Base-by-base conservation (phyloP, 2,888 invertebrate genomes). In the Agonopterix subpropinquella region DNA sequence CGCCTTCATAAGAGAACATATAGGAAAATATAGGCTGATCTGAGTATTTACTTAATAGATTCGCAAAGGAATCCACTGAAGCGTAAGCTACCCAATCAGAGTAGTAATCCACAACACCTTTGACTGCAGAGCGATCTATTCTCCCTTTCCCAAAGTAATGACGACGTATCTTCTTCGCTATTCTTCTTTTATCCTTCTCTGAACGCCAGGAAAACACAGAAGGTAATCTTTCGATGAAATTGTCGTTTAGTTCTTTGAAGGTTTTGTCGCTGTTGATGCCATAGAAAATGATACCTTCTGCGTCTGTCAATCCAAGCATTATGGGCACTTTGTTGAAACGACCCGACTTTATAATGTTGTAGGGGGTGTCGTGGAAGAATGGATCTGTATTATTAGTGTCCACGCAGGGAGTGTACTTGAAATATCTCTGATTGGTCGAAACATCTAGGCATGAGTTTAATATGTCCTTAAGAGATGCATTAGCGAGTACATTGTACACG, bases 371-470 rank as follows among this genome's bases (percentile, higher is more conserved):
- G 44, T 64, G 67, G 53, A 87, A 85, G 58, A 87, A 87, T 3
- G 80, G 68, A 10, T 80, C 71, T 1, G 70, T 63, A 36, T 65
- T 65, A 47, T 83, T 73, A 1, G 51, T 58, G 58, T 87, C 87
- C 0, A 72, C 58, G 52, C 86, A 87, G 0, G 86, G 87, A 1
- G 79, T 59, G 55, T 86, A 88, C 53, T 83, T 85, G 52, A 86
- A 87, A 52, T 77, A 70, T 41, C 71, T 73, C 0, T 78, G 67
- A 55, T 84, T 73, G 36, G 72, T 67, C 4, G 83, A 82, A 1
- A 66, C 65, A 35, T 75, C 84, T 8, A 53, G 57, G 1, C 80
- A 76, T 0, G 71, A 72, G 37, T 55, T 57, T 7, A 84, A 54
- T 4, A 88, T 47, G 1, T 77, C 73, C 7, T 52, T 52, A 0